Evolutionary conservation across 2,113 vertebrate species (phyloP), one percentile per base, ranked within the genome.

Genomic region (Bombycilla garrulus): DNA sequence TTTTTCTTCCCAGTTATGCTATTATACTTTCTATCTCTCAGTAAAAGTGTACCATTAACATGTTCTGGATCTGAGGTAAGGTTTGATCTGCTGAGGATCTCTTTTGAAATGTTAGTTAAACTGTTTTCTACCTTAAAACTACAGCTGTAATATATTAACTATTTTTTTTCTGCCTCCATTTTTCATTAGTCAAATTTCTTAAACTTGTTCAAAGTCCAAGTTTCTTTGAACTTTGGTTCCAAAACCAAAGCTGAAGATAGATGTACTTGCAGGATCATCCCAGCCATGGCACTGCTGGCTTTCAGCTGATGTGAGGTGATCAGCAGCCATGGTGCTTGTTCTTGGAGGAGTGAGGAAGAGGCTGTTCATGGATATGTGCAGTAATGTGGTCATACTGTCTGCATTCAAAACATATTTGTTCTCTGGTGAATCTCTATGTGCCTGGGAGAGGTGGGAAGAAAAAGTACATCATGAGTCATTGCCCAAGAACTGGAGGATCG

Each of bases 231-330:
- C 38, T 38, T 38, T 38, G 38, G 38, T 12, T 42, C 19, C 40
- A 44, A 56, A 64, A 29, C 42, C n/a, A 58, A 86, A 16, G 6
- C 11, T 17, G 7, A 64, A 62, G 66, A 42, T 10, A 47, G 29
- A 93, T 69, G 15, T 40, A 38, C 51, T 61, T 84, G 56, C 29
- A 62, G 44, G 36, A 47, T 51, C 9, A 33, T 15, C 26, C 44
- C 35, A 45, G 25, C 23, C 20, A 57, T 1, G 4, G 36, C 31
- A 14, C 13, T 86, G 15, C 26, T 83, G 0, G 0, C 16, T 56
- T 62, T 67, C 69, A 78, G 87, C 38, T 54, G 4, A 42, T 4
- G 8, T 23, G 40, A 65, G 13, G 4, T 28, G 18, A 48, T 10
- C 31, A 48, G 38, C 47, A 81, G 19, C 61, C 73, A 58, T 19